These are phyloP conservation scores for Alviniconcha marisindica DNA, from an alignment of 1,140 invertebrate genomes.

Conservation along the genomic window DNA sequence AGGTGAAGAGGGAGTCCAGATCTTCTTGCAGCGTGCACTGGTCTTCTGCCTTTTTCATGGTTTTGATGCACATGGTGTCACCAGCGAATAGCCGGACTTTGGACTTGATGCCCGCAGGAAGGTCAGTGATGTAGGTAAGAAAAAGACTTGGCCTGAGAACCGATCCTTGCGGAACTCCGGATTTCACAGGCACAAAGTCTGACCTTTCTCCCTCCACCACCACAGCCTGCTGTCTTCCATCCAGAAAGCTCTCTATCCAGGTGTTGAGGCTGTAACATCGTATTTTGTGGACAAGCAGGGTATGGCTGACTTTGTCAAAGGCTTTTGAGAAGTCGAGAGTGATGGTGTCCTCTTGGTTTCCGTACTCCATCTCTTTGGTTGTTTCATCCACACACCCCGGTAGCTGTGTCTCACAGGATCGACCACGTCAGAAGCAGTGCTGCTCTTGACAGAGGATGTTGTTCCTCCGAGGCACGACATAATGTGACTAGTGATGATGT, in stretches of 20 bases:
- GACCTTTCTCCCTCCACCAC: slow-evolving; percentile 46
- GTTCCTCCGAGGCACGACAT: slow-evolving; percentile 42
- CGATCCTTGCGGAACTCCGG: slow-evolving; percentile 35
- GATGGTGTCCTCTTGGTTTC: slow-evolving; percentile 41
- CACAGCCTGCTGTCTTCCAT: slow-evolving; percentile 38
- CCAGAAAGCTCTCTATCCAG: slow-evolving; percentile 47
- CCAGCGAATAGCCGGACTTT: slow-evolving; percentile 15
- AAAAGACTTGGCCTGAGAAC: slow-evolving; percentile 46
- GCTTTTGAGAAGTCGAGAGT: slow-evolving; percentile 51
- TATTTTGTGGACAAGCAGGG: slow-evolving; percentile 47
- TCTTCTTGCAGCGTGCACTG: background rate
- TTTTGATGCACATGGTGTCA: slow-evolving; percentile 3
- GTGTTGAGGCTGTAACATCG: slow-evolving; percentile 41
- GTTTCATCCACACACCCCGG: slow-evolving; percentile 40
- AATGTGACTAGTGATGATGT: slow-evolving; percentile 46
- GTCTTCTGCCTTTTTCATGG: background rate
- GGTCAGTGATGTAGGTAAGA: slow-evolving; percentile 36
- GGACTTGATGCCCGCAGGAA: slow-evolving; percentile 11
- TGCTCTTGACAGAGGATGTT: slow-evolving; percentile 46
- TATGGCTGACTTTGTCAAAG: slow-evolving; percentile 54
- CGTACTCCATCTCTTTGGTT: slow-evolving; percentile 7
- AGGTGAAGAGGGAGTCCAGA: background rate
- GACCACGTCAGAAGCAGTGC: slow-evolving; percentile 43
- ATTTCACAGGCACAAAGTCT: slow-evolving; percentile 20
- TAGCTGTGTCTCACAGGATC: slow-evolving; percentile 50